A percentile compares a stretch with the other conserved stretches of the same genome.
Evolutionary conservation across 2,797 vertebrate species (phyloP).

Genomic region (Phalanger gymnotis): DNA sequence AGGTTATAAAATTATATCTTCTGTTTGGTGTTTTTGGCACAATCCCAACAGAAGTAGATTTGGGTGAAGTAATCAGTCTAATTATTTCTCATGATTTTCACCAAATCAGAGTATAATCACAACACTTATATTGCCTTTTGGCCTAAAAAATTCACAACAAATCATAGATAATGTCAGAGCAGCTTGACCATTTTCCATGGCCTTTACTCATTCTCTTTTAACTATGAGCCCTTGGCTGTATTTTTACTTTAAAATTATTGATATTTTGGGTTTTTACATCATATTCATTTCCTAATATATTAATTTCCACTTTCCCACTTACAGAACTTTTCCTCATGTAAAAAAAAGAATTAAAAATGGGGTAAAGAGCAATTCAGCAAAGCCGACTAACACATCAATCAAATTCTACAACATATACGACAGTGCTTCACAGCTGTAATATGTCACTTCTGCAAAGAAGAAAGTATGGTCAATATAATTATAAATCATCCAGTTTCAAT

Average conservation of each 20-base stretch:
- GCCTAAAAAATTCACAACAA: conserved; percentile 56
- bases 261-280: neutral
- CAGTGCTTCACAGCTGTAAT: neutral
- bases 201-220: conserved; percentile 40
- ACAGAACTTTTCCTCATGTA: neutral
- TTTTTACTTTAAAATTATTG: neutral
- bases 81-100: conserved; percentile 66
- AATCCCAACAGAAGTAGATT: conserved; percentile 71
- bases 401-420: neutral
- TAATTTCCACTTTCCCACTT: neutral
- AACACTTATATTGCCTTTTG: conserved; percentile 46
- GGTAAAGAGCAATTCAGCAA: neutral
- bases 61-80: conserved; percentile 69
- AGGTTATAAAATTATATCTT: conserved; percentile 67
- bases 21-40: conserved; percentile 54
- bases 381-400: neutral
- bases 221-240: conserved; percentile 35
- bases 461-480: neutral
- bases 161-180: neutral
- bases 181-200: conserved; percentile 1
- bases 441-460: too few species aligned
- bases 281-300: neutral
- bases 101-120: conserved; percentile 64
- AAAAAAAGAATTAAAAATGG: neutral
- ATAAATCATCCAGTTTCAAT: neutral